These are phyloP conservation scores for Passerina amoena DNA, from an alignment of 2,113 vertebrate species.

Conservation along the genomic window DNA sequence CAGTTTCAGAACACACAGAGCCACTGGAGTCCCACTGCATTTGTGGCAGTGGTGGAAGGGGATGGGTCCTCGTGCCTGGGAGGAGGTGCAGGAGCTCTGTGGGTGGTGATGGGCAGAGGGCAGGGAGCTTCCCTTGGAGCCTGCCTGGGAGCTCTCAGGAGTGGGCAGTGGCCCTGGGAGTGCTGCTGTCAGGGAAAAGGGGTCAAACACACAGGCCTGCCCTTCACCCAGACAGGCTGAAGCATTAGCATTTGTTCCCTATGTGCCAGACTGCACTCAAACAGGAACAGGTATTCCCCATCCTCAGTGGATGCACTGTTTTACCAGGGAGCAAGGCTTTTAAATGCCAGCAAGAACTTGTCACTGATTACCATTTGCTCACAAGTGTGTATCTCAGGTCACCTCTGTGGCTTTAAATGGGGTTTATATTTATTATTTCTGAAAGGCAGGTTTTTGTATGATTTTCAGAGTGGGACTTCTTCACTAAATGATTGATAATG, in stretches of 20 bases:
- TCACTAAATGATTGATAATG: neutral
- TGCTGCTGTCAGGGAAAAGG: rapidly evolving
- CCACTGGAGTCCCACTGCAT: neutral
- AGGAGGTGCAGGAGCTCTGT: rapidly evolving
- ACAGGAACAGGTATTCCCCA: neutral
- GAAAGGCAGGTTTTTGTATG: neutral
- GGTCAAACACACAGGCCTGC: neutral
- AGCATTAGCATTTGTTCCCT: neutral
- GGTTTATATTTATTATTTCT: neutral
- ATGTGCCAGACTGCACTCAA: conserved; percentile 50
- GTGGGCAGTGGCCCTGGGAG: rapidly evolving
- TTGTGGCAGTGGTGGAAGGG: neutral
- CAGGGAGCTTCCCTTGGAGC: neutral
- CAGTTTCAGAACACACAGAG: neutral
- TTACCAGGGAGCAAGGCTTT: conserved; percentile 10
- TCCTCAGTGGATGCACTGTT: neutral
- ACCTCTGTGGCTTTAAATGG: conserved; percentile 20
- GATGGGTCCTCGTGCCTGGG: neutral
- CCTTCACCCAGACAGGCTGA: neutral
- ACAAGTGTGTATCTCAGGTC: neutral
- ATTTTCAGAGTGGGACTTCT: neutral
- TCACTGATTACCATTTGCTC: neutral
- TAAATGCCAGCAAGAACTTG: conserved; percentile 24
- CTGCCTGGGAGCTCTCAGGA: neutral
- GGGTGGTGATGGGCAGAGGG: neutral